Conservation (phyloP, 2,113 vertebrate species). For the Menura novaehollandiae region DNA sequence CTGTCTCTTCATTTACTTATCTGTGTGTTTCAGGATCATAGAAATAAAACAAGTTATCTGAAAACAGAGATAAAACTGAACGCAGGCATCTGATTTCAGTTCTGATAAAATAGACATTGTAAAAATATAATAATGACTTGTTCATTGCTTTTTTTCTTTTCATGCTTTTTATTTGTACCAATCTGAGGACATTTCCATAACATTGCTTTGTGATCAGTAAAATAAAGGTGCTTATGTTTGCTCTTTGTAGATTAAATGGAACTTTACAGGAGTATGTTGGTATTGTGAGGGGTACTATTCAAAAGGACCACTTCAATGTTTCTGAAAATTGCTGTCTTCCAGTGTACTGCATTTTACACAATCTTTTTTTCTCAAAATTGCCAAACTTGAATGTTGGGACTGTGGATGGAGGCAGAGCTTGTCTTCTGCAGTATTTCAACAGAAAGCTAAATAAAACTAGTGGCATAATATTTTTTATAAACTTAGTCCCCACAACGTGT, state of each 20-base stretch:
- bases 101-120: background rate
- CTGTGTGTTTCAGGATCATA: background rate
- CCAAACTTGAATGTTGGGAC: background rate
- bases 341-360: background rate
- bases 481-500: background rate
- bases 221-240: background rate
- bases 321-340: background rate
- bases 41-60: background rate
- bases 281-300: background rate
- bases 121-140: background rate
- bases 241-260: background rate
- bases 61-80: background rate
- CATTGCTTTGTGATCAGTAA: background rate
- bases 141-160: background rate
- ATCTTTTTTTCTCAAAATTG: background rate
- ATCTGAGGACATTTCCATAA: background rate
- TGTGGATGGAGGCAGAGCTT: background rate
- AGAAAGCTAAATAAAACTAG: background rate
- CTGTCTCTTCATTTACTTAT: background rate
- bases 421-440: background rate
- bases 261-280: background rate
- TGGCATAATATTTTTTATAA: background rate
- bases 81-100: background rate
- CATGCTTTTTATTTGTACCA: background rate
- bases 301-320: background rate